phyloP scores from a whole-genome alignment of 2,113 vertebrate genomes.

The Collichthys lucidus region DNA sequence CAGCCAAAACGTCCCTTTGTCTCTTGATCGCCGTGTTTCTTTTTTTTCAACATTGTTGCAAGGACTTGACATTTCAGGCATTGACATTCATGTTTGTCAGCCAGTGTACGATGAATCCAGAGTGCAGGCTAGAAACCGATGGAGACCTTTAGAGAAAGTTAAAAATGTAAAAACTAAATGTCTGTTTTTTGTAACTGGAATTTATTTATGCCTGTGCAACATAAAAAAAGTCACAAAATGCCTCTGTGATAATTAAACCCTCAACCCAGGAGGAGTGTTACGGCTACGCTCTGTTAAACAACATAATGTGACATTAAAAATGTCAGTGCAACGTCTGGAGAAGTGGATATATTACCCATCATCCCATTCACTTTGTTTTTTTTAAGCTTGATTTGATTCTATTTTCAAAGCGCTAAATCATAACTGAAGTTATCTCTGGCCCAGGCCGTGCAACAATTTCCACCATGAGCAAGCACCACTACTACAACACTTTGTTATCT shows the following conservation, averaged over 20 bases:
- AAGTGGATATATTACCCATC: not conserved
- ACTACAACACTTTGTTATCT: too few species aligned
- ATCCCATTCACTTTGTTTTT: too few species aligned
- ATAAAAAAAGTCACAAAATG: not conserved
- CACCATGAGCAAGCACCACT: not conserved
- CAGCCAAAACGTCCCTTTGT: slow-evolving; percentile 2
- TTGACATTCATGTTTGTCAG: not conserved
- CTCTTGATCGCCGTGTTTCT: not conserved
- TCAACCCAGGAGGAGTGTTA: not conserved
- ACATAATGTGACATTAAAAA: not conserved
- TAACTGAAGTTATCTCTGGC: too few species aligned
- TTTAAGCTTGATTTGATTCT: too few species aligned
- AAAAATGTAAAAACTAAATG: not conserved
- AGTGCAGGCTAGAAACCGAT: too few species aligned
- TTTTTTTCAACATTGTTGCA: not conserved
- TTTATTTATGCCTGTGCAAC: too few species aligned
- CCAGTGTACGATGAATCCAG: slow-evolving; percentile 7
- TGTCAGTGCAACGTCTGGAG: not conserved
- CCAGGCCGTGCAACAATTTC: too few species aligned
- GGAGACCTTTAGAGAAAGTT: not conserved
- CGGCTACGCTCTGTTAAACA: not conserved
- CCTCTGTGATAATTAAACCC: not conserved
- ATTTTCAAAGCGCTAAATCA: too few species aligned
- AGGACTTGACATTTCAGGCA: slow-evolving; percentile 28
- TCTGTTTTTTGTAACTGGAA: too few species aligned